A percentile compares a stretch with the other conserved stretches of the same genome.
These are phyloP conservation scores for Periplaneta americana DNA, from an alignment of 1,140 invertebrate genomes.

Conservation along the genomic window DNA sequence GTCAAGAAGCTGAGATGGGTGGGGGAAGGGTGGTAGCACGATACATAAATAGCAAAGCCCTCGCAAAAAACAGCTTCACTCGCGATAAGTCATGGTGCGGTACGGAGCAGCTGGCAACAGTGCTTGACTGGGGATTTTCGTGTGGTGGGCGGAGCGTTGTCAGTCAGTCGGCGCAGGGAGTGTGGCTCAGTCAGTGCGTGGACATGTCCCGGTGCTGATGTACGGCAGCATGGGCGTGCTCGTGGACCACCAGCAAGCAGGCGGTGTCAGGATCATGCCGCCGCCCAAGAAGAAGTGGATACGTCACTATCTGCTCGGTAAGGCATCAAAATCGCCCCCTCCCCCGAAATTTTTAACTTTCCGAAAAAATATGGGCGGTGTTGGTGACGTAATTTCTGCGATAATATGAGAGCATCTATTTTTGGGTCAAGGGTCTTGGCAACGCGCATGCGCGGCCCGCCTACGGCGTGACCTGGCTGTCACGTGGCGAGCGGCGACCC, in stretches of 20 bases:
- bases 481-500: not conserved
- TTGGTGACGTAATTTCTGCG: not conserved
- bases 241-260: conserved; percentile 25
- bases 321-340: conserved; percentile 20
- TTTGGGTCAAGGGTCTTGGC: not conserved
- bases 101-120: not conserved
- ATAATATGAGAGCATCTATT: no score
- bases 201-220: no score
- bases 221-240: conserved; percentile 21
- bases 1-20: not conserved
- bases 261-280: conserved; percentile 37
- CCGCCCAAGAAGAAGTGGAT: conserved; percentile 70
- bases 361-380: not conserved
- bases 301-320: conserved; percentile 54
- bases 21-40: not conserved
- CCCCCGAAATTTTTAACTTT: not conserved
- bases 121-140: not conserved
- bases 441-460: not conserved
- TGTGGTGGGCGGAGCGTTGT: not conserved
- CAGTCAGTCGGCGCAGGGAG: not conserved
- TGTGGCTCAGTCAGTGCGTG: not conserved
- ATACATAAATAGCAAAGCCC: not conserved
- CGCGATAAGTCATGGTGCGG: not conserved
- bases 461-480: not conserved
- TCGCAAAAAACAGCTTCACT: not conserved